Percentiles rank a stretch among this genome's conserved stretches.
These are phyloP conservation scores for Deilephila elpenor DNA, from an alignment of 2,888 invertebrate genomes.

Conservation along the genomic window DNA sequence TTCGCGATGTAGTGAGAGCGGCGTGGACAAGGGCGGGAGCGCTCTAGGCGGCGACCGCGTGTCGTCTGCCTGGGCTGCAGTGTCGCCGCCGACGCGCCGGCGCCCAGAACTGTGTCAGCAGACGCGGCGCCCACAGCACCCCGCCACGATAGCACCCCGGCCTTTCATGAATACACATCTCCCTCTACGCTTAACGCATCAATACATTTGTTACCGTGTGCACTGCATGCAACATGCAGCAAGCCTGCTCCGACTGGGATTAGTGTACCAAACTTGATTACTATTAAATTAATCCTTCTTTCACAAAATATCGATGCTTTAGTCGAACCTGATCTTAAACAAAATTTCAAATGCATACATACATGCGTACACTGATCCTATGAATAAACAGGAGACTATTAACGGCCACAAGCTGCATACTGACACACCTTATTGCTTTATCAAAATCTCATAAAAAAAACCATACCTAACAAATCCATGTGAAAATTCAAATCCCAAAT, in stretches of 20 bases:
- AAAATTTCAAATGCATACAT: no score
- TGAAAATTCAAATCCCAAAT: background rate
- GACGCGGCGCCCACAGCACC: slow-evolving; percentile 71
- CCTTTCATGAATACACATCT: slow-evolving; percentile 70
- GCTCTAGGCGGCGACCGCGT: slow-evolving; percentile 73
- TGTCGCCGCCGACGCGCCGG: slow-evolving; percentile 76
- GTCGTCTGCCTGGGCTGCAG: slow-evolving; percentile 79
- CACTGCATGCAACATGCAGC: slow-evolving; percentile 41
- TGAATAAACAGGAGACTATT: no score
- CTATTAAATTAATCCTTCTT: background rate
- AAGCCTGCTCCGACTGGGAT: slow-evolving; percentile 51
- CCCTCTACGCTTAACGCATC: slow-evolving; percentile 68
- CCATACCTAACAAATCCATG: background rate
- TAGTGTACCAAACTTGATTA: slow-evolving; percentile 43
- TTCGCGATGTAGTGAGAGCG: slow-evolving; percentile 47
- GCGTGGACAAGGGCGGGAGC: slow-evolving; percentile 62
- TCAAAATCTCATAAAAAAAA: no score
- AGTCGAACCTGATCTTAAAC: no score
- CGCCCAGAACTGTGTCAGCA: slow-evolving; percentile 82
- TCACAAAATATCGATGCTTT: no score
- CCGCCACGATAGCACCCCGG: slow-evolving; percentile 56
- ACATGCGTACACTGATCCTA: no score
- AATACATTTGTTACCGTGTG: slow-evolving; percentile 66
- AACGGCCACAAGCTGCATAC: no score
- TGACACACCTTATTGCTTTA: no score